phyloP scores from a whole-genome alignment of 2,888 invertebrate genomes.

The Oxystoma pomonae region DNA sequence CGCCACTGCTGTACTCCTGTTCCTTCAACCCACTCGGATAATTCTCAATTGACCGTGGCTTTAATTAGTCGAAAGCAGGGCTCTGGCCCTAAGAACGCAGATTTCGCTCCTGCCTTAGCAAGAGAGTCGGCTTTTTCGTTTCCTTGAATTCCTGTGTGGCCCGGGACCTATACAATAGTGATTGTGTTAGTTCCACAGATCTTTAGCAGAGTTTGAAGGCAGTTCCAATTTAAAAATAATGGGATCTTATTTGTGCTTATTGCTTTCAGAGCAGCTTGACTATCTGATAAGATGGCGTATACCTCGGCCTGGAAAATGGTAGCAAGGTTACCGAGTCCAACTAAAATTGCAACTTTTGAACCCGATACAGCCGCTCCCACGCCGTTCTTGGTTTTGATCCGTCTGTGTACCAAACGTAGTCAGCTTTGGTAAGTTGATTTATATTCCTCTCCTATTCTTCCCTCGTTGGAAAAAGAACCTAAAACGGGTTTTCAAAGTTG shows the following conservation, averaged over 20 bases:
- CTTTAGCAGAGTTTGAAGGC: neutral
- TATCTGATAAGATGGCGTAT: neutral
- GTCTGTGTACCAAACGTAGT: neutral
- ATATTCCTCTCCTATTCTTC: neutral
- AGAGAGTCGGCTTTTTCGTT: too few species aligned
- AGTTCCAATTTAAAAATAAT: neutral
- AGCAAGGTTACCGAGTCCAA: neutral
- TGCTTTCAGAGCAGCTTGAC: neutral
- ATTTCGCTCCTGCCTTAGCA: too few species aligned
- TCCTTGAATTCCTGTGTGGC: too few species aligned
- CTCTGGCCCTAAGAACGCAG: too few species aligned
- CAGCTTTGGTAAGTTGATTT: neutral
- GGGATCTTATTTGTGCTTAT: neutral
- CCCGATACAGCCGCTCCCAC: neutral
- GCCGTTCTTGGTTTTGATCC: neutral
- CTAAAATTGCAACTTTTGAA: neutral
- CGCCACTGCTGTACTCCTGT: too few species aligned
- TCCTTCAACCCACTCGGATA: too few species aligned
- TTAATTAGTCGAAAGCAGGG: too few species aligned
- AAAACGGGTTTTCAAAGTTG: neutral
- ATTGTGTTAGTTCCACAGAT: neutral
- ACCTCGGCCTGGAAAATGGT: neutral
- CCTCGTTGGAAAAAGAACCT: neutral
- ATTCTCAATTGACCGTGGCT: too few species aligned
- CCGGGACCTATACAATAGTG: neutral